Conservation (phyloP, 2,888 invertebrate species). For the Zootermopsis nevadensis region DNA sequence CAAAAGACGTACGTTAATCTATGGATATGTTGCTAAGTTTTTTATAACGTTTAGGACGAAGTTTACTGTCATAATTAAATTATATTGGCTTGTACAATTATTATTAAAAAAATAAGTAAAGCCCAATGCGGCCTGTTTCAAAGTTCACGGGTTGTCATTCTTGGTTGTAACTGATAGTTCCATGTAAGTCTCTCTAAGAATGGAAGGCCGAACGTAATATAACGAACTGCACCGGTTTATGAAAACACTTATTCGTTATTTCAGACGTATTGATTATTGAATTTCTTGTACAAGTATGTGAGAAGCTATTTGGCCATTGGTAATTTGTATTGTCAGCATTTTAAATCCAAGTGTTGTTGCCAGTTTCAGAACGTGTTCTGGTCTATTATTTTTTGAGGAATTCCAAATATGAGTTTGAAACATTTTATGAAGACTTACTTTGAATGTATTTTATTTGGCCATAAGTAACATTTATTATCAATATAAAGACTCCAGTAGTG, state of each 20-base stretch:
- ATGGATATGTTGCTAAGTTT: constrained; percentile 28
- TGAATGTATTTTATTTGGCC: not conserved
- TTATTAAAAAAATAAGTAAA: constrained; percentile 11
- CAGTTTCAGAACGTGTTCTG: not conserved
- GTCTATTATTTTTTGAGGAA: not conserved
- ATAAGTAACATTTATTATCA: too few species aligned
- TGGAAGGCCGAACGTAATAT: not conserved
- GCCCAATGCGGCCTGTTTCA: not conserved
- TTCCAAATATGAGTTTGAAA: not conserved
- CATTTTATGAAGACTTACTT: not conserved
- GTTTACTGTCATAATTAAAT: not conserved
- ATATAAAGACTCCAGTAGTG: too few species aligned
- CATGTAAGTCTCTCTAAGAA: not conserved
- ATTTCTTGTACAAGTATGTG: not conserved
- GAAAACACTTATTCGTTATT: not conserved
- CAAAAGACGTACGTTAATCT: constrained; percentile 15
- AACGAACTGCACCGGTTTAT: not conserved
- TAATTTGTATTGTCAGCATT: not conserved
- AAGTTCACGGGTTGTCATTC: constrained; percentile 1
- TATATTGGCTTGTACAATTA: constrained; percentile 30
- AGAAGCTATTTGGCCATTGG: not conserved
- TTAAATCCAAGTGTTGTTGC: not conserved
- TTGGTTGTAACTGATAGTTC: not conserved
- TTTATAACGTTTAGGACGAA: not conserved
- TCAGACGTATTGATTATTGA: not conserved